Conservation (phyloP, 1,140 invertebrate genomes). For the Calephelis virginiensis region DNA sequence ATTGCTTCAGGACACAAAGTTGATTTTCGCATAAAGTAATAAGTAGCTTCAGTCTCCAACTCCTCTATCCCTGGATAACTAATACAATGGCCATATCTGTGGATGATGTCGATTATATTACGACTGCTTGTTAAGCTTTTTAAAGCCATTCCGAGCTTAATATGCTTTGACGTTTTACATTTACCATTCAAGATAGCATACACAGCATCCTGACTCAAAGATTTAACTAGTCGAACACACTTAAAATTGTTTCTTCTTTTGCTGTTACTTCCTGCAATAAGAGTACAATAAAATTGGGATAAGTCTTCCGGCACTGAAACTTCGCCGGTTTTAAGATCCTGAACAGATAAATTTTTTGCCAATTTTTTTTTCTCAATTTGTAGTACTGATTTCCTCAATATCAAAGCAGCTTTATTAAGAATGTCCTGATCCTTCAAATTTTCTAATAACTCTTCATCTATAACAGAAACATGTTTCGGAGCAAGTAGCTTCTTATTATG, state of each 20-base stretch:
- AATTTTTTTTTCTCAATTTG: slow-evolving; percentile 20
- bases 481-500: background rate
- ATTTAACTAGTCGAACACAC: slow-evolving; percentile 1
- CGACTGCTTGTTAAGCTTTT: background rate
- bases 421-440: slow-evolving; percentile 22
- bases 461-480: background rate
- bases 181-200: background rate
- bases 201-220: slow-evolving; percentile 6
- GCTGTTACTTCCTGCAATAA: slow-evolving; percentile 12
- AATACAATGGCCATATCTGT: slow-evolving; percentile 16
- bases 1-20: slow-evolving; percentile 15
- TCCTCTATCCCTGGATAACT: slow-evolving; percentile 7
- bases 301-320: slow-evolving; percentile 18
- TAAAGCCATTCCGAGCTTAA: slow-evolving; percentile 9
- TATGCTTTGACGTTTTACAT: slow-evolving; percentile 21
- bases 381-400: slow-evolving; percentile 22
- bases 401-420: slow-evolving; percentile 28
- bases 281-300: slow-evolving; percentile 18
- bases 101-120: slow-evolving; percentile 6
- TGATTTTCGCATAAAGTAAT: slow-evolving; percentile 4
- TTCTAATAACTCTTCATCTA: background rate
- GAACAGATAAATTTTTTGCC: slow-evolving; percentile 11
- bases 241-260: slow-evolving; percentile 16
- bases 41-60: background rate
- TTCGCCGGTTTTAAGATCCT: slow-evolving; percentile 16